These are phyloP conservation scores for Mythimna loreyi DNA, from an alignment of 2,888 invertebrate species.

Conservation along the genomic window DNA sequence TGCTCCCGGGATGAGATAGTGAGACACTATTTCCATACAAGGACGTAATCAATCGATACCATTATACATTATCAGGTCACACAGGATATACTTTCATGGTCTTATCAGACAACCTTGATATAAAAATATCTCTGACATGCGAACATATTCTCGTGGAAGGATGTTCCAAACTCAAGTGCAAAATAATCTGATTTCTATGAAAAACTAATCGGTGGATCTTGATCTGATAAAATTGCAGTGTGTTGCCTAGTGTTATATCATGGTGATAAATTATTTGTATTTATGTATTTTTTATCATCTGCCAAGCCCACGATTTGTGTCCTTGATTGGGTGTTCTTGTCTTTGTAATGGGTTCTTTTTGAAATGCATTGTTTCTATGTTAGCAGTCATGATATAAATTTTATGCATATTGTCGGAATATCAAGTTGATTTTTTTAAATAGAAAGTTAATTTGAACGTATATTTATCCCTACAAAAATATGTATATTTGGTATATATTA, in stretches of 20 bases:
- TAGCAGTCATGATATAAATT: too few species aligned
- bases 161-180: conserved; percentile 9
- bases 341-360: too few species aligned
- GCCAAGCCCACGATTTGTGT: too few species aligned
- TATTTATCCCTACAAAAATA: too few species aligned
- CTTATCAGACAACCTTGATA: conserved; percentile 51
- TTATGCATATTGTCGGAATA: too few species aligned
- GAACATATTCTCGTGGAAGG: not conserved
- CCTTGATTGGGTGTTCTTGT: too few species aligned
- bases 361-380: too few species aligned
- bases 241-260: conserved; percentile 10
- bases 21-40: conserved; percentile 31
- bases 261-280: conserved; percentile 8
- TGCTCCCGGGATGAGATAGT: conserved; percentile 19
- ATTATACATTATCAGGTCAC: conserved; percentile 30
- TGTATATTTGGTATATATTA: too few species aligned
- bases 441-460: too few species aligned
- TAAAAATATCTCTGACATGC: conserved; percentile 29
- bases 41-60: conserved; percentile 25
- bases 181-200: conserved; percentile 22
- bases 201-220: conserved; percentile 22
- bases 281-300: not conserved
- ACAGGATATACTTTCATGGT: conserved; percentile 48
- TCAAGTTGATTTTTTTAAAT: too few species aligned
- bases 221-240: conserved; percentile 20